Evolutionary conservation across 1,140 invertebrate genomes (phyloP), one percentile per base, ranked within the genome.

Genomic region (Phenacoccus solenopsis): DNA sequence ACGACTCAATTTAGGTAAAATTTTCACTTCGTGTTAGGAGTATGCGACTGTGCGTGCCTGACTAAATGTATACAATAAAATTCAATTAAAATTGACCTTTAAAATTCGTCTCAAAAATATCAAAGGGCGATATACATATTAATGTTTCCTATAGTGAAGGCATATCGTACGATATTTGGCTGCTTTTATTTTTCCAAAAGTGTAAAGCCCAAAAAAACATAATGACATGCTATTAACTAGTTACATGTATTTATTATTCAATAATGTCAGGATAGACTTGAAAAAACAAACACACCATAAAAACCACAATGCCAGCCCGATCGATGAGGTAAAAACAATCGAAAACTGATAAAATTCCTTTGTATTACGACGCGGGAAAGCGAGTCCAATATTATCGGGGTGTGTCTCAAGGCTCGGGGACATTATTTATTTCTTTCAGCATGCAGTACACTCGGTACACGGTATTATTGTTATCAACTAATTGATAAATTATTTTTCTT

Each of bases 231-330:
- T 49, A 49, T 49, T 49, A 49, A 16, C 38, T 49, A 3, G 38
- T 49, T 49, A 10, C 12, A n/a, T n/a, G 38, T 49, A 49, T 49
- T 49, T 49, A 49, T 49, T 49, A 49, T 49, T 49, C 38, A 49
- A 49, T n/a, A n/a, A 49, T 49, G 38, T 49, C 38, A 49, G 38
- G 16, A 10, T n/a, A 49, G 38, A 49, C 38, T 49, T 16, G 20
- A 49, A 32, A 49, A 49, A n/a, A n/a, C n/a, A n/a, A n/a, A n/a
- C n/a, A n/a, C n/a, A 49, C 38, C 38, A 49, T 49, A 49, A 49
- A 49, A 49, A 49, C 12, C 16, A n/a, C 20, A 49, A 49, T 49
- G 20, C n/a, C n/a, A n/a, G n/a, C n/a, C n/a, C n/a, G n/a, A n/a
- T n/a, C 38, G 38, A 49, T 16, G 20, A 10, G 12, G 38, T 49